Percentiles rank a stretch among this genome's conserved stretches.
Evolutionary conservation across 2,888 invertebrate genomes (phyloP).

Genomic region (Sericinus montela): DNA sequence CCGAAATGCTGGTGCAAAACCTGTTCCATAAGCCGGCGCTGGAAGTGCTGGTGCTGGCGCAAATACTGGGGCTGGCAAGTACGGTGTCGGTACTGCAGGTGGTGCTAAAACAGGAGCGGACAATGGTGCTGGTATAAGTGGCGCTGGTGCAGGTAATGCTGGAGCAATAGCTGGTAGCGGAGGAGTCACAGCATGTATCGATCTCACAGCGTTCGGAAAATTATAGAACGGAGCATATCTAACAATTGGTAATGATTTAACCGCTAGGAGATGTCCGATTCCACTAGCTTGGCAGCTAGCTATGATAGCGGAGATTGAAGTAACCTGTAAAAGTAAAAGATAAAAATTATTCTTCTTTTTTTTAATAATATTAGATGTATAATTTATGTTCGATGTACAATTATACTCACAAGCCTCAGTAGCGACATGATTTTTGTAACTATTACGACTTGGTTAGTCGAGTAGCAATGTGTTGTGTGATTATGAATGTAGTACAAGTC

Average conservation of each 20-base stretch:
- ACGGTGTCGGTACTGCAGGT: slow-evolving; percentile 27
- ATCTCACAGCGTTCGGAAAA: slow-evolving; percentile 59
- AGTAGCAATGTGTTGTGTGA: slow-evolving; percentile 57
- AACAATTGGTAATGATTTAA: slow-evolving; percentile 58
- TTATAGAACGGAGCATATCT: slow-evolving; percentile 72
- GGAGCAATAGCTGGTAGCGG: slow-evolving; percentile 35
- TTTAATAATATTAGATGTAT: not conserved
- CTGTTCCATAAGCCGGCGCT: slow-evolving; percentile 27
- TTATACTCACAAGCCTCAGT: slow-evolving; percentile 60
- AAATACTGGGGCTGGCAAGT: slow-evolving; percentile 28
- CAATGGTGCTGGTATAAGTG: slow-evolving; percentile 30
- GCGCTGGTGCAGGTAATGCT: slow-evolving; percentile 31
- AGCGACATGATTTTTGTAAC: slow-evolving; percentile 45
- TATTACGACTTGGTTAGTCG: slow-evolving; percentile 58
- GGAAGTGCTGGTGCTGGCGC: slow-evolving; percentile 21
- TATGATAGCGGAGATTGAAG: slow-evolving; percentile 50
- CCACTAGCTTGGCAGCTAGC: slow-evolving; percentile 68
- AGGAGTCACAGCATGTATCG: slow-evolving; percentile 63
- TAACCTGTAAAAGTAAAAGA: slow-evolving; percentile 44
- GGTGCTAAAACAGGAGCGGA: slow-evolving; percentile 27
- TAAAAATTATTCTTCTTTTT: not conserved
- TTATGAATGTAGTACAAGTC: slow-evolving; percentile 57
- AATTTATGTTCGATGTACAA: not conserved
- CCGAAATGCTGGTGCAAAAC: slow-evolving; percentile 20
- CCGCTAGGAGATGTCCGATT: slow-evolving; percentile 54